These are phyloP conservation scores for Acrobasis repandana DNA, from an alignment of 2,888 invertebrate species.

Conservation along the genomic window DNA sequence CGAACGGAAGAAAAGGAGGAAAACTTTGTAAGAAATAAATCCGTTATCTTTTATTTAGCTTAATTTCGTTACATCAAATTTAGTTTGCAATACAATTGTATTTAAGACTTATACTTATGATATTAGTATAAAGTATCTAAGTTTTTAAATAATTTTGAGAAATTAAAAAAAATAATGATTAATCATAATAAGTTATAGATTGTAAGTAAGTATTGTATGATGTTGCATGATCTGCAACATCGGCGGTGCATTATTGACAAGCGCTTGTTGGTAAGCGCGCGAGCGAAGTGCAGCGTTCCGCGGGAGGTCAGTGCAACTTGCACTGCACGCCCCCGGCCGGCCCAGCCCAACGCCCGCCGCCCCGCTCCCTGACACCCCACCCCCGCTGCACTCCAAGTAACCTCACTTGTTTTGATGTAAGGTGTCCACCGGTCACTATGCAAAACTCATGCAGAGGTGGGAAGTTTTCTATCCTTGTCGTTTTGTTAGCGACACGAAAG, in stretches of 20 bases:
- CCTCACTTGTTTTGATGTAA: constrained; percentile 80
- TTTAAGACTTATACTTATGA: background rate
- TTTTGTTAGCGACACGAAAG: constrained; percentile 45
- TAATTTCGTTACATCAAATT: background rate
- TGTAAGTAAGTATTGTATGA: background rate
- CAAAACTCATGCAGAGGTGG: constrained; percentile 62
- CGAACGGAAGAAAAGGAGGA: constrained; percentile 7
- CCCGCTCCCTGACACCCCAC: constrained; percentile 40
- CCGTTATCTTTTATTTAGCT: background rate
- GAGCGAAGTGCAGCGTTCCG: constrained; percentile 41
- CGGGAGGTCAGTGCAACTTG: constrained; percentile 60
- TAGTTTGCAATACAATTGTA: background rate
- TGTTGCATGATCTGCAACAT: background rate
- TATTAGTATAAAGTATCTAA: no score
- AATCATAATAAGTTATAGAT: no score
- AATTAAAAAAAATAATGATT: no score
- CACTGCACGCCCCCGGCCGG: constrained; percentile 75
- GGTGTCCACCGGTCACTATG: constrained; percentile 74
- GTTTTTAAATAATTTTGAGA: no score
- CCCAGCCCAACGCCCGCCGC: constrained; percentile 51
- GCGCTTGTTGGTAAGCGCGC: constrained; percentile 24
- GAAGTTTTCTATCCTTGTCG: constrained; percentile 52
- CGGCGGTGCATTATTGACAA: constrained; percentile 22
- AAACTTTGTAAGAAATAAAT: constrained; percentile 28
- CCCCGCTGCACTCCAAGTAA: constrained; percentile 43